Evolutionary conservation across 2,113 vertebrate species (phyloP).

Genomic region (Piprites chloris): DNA sequence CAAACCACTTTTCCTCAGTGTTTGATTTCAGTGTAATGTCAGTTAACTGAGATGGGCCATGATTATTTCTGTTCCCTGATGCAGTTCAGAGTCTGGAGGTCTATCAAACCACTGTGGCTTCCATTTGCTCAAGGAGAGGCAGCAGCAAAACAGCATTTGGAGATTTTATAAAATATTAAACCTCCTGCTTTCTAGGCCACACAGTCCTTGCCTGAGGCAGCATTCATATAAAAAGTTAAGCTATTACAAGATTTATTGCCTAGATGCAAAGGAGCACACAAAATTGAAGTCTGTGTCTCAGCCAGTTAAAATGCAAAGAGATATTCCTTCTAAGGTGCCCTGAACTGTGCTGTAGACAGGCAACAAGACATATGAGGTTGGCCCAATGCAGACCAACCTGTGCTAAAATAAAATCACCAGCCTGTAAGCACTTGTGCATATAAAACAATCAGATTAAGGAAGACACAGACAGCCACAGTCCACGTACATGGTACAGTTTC

Average conservation of each 20-base stretch:
- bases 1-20: neutral
- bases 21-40: neutral
- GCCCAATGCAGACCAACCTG: neutral
- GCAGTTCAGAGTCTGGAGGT: neutral
- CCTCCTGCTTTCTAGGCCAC: constrained; percentile 63
- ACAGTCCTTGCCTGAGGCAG: constrained; percentile 65
- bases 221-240: constrained; percentile 63
- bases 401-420: neutral
- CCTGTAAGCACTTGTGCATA: neutral
- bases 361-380: neutral
- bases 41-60: neutral
- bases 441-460: neutral
- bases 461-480: neutral
- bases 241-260: constrained; percentile 68
- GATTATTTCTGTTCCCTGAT: neutral
- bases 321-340: constrained; percentile 1
- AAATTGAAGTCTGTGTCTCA: constrained; percentile 22
- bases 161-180: constrained; percentile 70
- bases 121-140: neutral
- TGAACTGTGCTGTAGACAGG: neutral
- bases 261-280: constrained; percentile 46
- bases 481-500: neutral
- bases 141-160: constrained; percentile 51
- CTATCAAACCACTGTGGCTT: neutral
- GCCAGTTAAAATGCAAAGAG: neutral